Evolutionary conservation across 2,888 invertebrate species (phyloP), one percentile per base, ranked within the genome.

Genomic region (Tridacna crocea): DNA sequence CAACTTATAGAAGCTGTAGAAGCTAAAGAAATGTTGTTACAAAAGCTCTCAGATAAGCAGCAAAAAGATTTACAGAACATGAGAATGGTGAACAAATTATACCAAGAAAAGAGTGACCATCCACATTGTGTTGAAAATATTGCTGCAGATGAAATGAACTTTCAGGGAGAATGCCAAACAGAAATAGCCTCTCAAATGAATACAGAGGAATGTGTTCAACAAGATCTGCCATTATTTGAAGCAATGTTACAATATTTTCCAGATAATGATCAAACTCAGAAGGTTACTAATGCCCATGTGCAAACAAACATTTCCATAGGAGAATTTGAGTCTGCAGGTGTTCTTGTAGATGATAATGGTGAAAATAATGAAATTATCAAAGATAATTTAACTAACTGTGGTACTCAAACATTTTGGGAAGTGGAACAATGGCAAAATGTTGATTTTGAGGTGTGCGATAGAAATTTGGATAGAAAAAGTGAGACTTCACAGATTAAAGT

Each of bases 1-100:
- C 78, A 84, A 58, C 76, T 75, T 72, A 77, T 79, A 26, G 83
- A 80, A 70, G 82, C 77, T 24, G 73, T 79, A 60, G 82, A 83
- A 72, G 75, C 83, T 60, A 85, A 87, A 74, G 84, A 82, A 77
- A 80, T 73, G 75, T 77, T 84, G 26, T 80, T 84, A 79, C 79
- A 85, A 72, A 77, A 80, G 55, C 58, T 87, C 11, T 83, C 73
- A 73, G 83, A 80, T 13, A 88, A 88, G 65, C 80, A 83, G 17
- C 82, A 89, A 72, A 88, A 88, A 70, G 87, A 88, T 68, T 51
- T 86, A 76, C 85, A 88, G 46, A 87, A 88, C 66, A 84, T 83
- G 72, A 77, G 81, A 77, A 79, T 82, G 66, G 83, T 80, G 51
- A 74, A 79, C 75, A 81, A 82, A 48, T 24, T 70, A 13, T 72